These are phyloP conservation scores for Schizothorax lantsangensis DNA, from an alignment of 2,797 vertebrate genomes.

Conservation along the genomic window DNA sequence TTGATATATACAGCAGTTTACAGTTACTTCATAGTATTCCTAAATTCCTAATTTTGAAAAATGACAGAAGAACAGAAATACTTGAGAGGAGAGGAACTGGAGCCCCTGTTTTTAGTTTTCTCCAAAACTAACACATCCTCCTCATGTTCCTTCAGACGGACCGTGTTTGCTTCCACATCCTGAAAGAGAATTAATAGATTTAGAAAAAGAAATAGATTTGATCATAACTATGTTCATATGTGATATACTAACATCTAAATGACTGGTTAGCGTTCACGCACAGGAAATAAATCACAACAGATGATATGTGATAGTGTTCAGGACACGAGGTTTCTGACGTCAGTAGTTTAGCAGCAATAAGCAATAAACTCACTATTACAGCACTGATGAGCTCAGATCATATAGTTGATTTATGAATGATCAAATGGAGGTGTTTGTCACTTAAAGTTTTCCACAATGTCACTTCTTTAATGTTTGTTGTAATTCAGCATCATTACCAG, in stretches of 20 bases:
- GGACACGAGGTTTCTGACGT: too few relatives aligned
- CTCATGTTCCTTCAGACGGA: constrained; percentile 97
- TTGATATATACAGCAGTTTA: neutral
- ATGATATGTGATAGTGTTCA: neutral
- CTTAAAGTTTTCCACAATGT: neutral
- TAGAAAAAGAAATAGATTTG: neutral
- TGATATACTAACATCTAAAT: neutral
- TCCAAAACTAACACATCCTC: constrained; percentile 98
- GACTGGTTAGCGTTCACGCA: neutral
- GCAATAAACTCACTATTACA: neutral
- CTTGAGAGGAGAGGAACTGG: constrained; percentile 88
- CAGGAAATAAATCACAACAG: constrained; percentile 1
- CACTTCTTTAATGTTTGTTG: constrained; percentile 42
- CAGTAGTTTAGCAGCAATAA: neutral
- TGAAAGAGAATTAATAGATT: constrained; percentile 66
- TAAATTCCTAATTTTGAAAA: neutral
- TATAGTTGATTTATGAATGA: neutral
- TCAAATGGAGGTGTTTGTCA: neutral
- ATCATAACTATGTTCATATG: neutral
- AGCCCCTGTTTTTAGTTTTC: constrained; percentile 88
- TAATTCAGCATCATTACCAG: constrained; percentile 62
- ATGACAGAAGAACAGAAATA: constrained; percentile 59
- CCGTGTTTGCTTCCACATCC: constrained; percentile 99
- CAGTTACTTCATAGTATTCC: neutral
- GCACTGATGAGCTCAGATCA: neutral